Base-by-base conservation (phyloP, 2,113 vertebrate species). In the Dicerorhinus sumatrensis region DNA sequence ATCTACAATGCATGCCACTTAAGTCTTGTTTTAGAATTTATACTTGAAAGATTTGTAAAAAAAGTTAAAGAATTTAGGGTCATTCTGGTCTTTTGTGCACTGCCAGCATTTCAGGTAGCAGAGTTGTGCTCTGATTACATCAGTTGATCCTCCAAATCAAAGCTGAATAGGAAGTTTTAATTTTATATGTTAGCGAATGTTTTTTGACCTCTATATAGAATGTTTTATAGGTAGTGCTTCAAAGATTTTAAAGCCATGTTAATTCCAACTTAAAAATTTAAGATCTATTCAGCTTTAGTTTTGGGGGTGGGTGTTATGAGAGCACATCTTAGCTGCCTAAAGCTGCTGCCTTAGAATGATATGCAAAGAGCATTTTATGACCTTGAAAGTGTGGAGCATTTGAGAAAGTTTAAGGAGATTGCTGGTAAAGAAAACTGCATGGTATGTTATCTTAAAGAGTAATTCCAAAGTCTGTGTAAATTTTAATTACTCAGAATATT, bases 111-210 rank as follows among this genome's bases (percentile, higher is more conserved):
- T 85, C 31, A 82, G 85, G 16, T 63, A 63, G 25, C 56, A 17
- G 62, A 51, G 2, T 54, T 94, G 36, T 96, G 6, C 23, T 73
- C 51, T 75, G 31, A 36, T 42, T 73, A 23, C 25, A 69, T 31
- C 42, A 23, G 14, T 70, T 25, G 48, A 0, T 76, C n/a, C 33
- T 75, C 46, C 31, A 77, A 63, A 91, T 93, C 10, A 91, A 88
- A 88, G n/a, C 69, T 77, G 33, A 69, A 36, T 67, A 88, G 42
- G 46, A 73, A 48, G 62, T 80, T 93, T 92, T 67, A 67, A 36
- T 92, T 96, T 96, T 89, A 25, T 56, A 60, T 86, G 16, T 91
- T 97, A 80, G 48, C 60, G 58, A 93, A 75, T 82, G n/a, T 72
- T 91, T 94, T 54, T 96, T 48, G 82, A 77, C 29, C 9, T 94